Base-by-base conservation (phyloP, 2,797 vertebrate genomes). In the Chaunax sp. region DNA sequence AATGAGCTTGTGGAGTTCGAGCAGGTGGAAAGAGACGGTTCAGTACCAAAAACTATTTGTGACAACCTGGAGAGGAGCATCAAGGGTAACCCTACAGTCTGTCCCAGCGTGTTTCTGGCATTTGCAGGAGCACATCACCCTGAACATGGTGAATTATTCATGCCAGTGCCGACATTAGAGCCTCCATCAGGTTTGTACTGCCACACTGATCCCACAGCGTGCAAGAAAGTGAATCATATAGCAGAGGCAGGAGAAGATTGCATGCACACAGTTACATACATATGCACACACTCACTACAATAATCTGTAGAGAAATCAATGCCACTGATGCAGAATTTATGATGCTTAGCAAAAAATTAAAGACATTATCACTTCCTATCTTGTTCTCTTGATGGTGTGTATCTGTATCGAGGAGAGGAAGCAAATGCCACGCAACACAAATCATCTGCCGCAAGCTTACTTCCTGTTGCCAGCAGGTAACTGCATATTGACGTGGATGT, bases 81-180 rank as follows among this genome's bases (percentile, higher is more conserved):
- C 75, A 85, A 80, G 86, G 81, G 63, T 69, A 80, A 65, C 73
- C 58, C 51, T 38, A 78, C 77, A 72, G 64, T 65, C 41, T 74
- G 61, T 65, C 77, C 68, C 51, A 64, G 56, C 62, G 47, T 70
- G 74, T 59, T 54, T 61, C 49, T 78, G 69, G 73, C 78, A 67
- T 69, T 81, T 80, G 58, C 75, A 83, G 61, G 44, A 40, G 61
- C 62, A 43, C 75, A 23, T 74, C 57, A 64, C 75, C 77, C 78
- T 46, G 77, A 87, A 49, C 56, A 37, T 2, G 3, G 54, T 90
- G 69, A 90, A 90, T 91, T 76, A 91, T 91, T 90, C 83, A 90
- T 89, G 80, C 59, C 49, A 60, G 66, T 43, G 10, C 73, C 67
- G 74, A 79, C 65, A 64, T 66, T 56, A 81, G 75, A 80, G 55